Conservation (phyloP, 2,797 vertebrate species). For the Cirrhinus molitorella region DNA sequence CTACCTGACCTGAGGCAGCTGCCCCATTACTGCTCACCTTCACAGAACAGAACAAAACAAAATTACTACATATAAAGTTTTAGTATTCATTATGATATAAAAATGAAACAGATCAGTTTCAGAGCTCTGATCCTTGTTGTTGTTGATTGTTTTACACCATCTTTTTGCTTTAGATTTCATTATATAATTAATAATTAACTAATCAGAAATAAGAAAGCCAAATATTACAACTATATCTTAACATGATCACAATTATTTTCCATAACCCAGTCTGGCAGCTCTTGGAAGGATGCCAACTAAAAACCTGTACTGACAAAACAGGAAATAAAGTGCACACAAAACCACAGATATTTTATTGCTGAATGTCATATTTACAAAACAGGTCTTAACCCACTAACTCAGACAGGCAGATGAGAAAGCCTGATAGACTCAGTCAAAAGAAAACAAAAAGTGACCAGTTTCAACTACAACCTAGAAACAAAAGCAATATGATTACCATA, state of each 20-base stretch:
- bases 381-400: neutral
- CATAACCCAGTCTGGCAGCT: neutral
- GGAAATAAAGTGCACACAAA: neutral
- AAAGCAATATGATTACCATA: neutral
- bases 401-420: neutral
- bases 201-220: neutral
- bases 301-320: neutral
- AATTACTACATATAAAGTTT: neutral
- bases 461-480: neutral
- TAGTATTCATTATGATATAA: neutral
- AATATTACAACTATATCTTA: neutral
- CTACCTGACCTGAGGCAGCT: constrained; percentile 76
- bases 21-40: constrained; percentile 91
- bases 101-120: neutral
- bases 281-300: neutral
- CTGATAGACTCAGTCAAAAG: neutral
- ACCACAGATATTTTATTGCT: neutral
- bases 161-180: neutral
- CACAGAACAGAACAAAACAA: constrained; percentile 46
- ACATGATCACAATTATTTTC: neutral
- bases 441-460: neutral
- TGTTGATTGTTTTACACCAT: neutral
- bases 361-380: neutral
- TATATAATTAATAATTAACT: neutral
- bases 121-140: neutral